These are phyloP conservation scores for Vanessa atalanta DNA, from an alignment of 1,140 invertebrate genomes.

Conservation along the genomic window DNA sequence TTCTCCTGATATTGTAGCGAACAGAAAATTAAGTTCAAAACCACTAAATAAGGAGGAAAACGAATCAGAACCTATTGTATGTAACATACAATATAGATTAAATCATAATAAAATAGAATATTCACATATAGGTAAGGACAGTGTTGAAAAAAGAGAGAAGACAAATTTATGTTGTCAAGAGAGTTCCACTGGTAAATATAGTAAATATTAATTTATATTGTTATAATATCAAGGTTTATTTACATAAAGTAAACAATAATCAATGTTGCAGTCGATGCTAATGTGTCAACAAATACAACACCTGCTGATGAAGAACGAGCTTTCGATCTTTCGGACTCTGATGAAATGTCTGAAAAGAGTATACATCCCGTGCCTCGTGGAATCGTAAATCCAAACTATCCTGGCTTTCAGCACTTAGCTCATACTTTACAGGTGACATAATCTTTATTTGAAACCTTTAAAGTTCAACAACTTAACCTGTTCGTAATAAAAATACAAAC, in stretches of 20 bases:
- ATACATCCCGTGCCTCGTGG: conserved; percentile 80
- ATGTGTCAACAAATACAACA: conserved; percentile 53
- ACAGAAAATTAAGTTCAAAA: conserved; percentile 34
- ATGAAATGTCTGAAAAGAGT: conserved; percentile 76
- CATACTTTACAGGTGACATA: conserved; percentile 79
- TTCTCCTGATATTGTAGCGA: conserved; percentile 35
- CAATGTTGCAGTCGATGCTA: conserved; percentile 37
- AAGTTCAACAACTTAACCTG: conserved; percentile 48
- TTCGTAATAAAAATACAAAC: conserved; percentile 31
- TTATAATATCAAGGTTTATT: background rate
- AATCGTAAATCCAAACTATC: conserved; percentile 90
- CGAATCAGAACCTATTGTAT: conserved; percentile 49
- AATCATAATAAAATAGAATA: conserved; percentile 46
- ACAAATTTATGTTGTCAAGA: conserved; percentile 4
- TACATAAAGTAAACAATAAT: background rate
- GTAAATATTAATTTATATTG: background rate
- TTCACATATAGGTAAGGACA: conserved; percentile 6
- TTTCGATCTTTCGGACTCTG: conserved; percentile 71
- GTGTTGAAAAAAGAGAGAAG: background rate
- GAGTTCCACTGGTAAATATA: conserved; percentile 15
- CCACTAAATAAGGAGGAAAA: conserved; percentile 20
- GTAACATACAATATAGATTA: conserved; percentile 63
- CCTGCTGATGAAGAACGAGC: conserved; percentile 62
- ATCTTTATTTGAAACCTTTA: conserved; percentile 48
- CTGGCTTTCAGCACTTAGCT: conserved; percentile 85